A percentile compares a stretch with the other conserved stretches of the same genome.
phyloP scores from a whole-genome alignment of 2,797 vertebrate species.

The Hydrocynus forskahlii region DNA sequence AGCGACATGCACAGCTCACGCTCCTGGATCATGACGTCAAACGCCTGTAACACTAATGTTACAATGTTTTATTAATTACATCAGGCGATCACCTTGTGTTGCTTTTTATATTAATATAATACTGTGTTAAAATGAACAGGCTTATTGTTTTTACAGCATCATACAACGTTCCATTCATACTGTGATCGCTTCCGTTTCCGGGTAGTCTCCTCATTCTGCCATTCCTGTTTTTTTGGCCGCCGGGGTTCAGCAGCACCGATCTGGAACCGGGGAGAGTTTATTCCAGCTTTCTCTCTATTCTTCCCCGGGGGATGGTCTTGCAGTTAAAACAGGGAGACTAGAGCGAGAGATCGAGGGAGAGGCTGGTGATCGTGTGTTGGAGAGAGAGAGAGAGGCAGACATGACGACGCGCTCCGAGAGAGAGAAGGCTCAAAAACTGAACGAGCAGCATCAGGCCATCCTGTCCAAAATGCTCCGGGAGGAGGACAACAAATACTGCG shows the following conservation, averaged over 20 bases:
- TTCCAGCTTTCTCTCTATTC: not conserved
- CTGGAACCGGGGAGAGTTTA: too few relatives aligned
- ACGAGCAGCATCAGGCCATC: constrained; percentile 98
- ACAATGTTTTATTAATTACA: not conserved
- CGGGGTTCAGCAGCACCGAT: not conserved
- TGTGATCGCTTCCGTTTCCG: constrained; percentile 59
- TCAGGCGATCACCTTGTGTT: not conserved
- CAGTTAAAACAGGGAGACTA: constrained; percentile 17
- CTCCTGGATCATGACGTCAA: not conserved
- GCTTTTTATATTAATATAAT: not conserved
- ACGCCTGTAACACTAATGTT: not conserved
- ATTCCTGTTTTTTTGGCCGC: constrained; percentile 47
- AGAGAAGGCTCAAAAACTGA: constrained; percentile 96
- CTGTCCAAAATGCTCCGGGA: constrained; percentile 94
- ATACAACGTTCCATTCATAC: not conserved
- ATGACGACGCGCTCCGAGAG: constrained; percentile 97
- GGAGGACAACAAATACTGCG: constrained; percentile 99
- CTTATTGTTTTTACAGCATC: too few relatives aligned
- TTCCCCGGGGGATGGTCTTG: constrained; percentile 53
- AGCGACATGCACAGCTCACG: not conserved
- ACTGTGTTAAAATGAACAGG: too few relatives aligned
- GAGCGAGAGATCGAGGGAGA: constrained; percentile 33
- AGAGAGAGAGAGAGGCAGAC: constrained; percentile 34
- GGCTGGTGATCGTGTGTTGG: constrained; percentile 33
- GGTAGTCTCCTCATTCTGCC: constrained; percentile 57